Base-by-base conservation (phyloP, 2,888 invertebrate genomes). In the Liposcelis brunnea region DNA sequence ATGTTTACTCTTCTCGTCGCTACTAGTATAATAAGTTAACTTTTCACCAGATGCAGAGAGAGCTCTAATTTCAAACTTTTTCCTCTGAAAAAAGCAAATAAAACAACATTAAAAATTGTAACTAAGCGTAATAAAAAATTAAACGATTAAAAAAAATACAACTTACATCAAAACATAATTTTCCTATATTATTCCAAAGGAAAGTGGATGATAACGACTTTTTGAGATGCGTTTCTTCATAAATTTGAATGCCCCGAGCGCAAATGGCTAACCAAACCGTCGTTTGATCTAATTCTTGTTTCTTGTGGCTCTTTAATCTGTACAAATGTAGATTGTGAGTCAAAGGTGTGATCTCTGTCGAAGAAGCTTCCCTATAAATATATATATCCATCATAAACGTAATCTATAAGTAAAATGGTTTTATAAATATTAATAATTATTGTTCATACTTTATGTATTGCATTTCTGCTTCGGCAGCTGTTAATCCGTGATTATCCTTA, bases 21-120 rank as follows among this genome's bases (percentile, higher is more conserved):
- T 86, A 45, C 80, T 79, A 2, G 94, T 86, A 65, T 86, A 95
- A 51, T 94, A 74, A 1, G 85, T 86, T 52, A 89, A 78, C 60
- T 84, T 83, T 55, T 80, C 82, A 21, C 57, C 60, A 15, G 63
- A 61, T 54, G 68, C 68, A 57, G 87, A 87, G 47, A 85, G 82
- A 8, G 89, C 85, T 50, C 89, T 78, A 56, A 95, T 90, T 67
- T 94, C 93, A 65, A 97, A 94, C 65, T 94, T 95, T 66, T 94
- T 94, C 58, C 91, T 77, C 73, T 76, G 62, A 2, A 61, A 57
- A 40, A 11, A 38, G 31, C 34, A 47, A 42, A 45, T 32, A 47
- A n/a, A 34, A 32, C 36, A 47, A 37, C n/a, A n/a, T n/a, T n/a
- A n/a, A n/a, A n/a, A n/a, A n/a, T n/a, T n/a, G n/a, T n/a, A n/a